Conservation (phyloP, 2,113 vertebrate genomes). For the Ciconia stormi region DNA sequence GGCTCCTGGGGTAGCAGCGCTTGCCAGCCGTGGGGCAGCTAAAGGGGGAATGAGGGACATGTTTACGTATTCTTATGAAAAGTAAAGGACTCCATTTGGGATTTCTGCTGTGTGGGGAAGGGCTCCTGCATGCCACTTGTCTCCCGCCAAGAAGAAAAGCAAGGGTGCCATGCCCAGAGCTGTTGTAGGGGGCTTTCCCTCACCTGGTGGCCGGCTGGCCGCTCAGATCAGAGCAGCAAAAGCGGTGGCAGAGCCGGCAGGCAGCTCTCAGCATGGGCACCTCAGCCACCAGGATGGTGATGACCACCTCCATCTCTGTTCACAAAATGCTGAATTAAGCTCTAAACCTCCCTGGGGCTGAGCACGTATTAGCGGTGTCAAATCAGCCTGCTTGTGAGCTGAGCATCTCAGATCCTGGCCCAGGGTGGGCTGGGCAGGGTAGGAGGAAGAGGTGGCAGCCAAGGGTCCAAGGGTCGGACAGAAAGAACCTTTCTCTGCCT, state of each 20-base stretch:
- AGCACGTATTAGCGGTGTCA: neutral
- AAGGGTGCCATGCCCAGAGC: neutral
- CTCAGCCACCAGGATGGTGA: neutral
- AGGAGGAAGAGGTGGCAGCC: neutral
- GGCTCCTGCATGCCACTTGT: neutral
- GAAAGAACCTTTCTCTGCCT: neutral
- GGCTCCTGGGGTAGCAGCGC: neutral
- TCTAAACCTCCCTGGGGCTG: neutral
- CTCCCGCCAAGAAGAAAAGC: neutral
- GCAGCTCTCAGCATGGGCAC: neutral
- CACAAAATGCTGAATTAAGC: neutral
- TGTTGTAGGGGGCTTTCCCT: neutral
- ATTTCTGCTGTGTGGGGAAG: neutral
- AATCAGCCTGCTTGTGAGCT: neutral
- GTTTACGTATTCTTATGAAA: neutral
- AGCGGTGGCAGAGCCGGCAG: neutral
- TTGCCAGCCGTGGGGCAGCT: neutral
- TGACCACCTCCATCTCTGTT: neutral
- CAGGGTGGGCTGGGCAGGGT: neutral
- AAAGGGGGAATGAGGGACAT: rapidly evolving
- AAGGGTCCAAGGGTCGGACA: too few species aligned
- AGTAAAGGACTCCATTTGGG: neutral
- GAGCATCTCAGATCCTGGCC: neutral
- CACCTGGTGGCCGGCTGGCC: rapidly evolving
- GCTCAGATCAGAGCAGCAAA: neutral